phyloP scores from a whole-genome alignment of 2,113 vertebrate genomes.

The Trichomycterus rosablanca region DNA sequence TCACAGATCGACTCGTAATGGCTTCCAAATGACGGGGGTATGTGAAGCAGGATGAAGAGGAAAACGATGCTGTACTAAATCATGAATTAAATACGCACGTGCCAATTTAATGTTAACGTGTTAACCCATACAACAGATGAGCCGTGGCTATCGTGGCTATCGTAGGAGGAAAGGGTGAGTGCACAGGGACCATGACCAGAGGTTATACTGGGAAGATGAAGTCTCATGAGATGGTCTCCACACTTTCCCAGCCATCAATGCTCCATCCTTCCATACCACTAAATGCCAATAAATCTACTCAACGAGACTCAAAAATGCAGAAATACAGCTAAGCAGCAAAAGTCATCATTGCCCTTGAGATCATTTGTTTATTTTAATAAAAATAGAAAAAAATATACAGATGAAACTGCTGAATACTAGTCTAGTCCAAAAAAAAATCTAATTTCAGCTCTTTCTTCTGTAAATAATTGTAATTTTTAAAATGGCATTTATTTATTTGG shows the following conservation, averaged over 20 bases:
- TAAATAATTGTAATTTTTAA: too few relatives aligned
- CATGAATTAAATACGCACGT: constrained; percentile 10
- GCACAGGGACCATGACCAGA: neutral
- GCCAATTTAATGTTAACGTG: constrained; percentile 12
- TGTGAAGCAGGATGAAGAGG: constrained; percentile 16
- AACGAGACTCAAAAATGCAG: neutral
- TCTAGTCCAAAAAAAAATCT: too few relatives aligned
- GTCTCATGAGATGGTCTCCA: constrained; percentile 12
- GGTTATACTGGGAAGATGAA: constrained; percentile 15
- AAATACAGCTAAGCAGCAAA: neutral
- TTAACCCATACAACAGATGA: constrained; percentile 5
- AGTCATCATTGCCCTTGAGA: constrained; percentile 18
- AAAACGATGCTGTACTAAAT: constrained; percentile 25
- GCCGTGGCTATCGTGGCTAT: neutral
- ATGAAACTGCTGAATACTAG: constrained; percentile 30
- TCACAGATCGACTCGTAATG: constrained; percentile 33
- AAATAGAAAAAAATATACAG: constrained; percentile 40
- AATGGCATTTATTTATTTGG: too few relatives aligned
- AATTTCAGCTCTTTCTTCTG: too few relatives aligned
- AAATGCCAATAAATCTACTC: constrained; percentile 8
- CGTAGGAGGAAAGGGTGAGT: neutral
- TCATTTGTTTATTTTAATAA: constrained; percentile 48
- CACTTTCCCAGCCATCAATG: neutral
- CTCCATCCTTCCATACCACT: constrained; percentile 12
- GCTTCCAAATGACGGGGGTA: constrained; percentile 42